phyloP scores from a whole-genome alignment of 2,797 vertebrate species.

The Alosa sapidissima region DNA sequence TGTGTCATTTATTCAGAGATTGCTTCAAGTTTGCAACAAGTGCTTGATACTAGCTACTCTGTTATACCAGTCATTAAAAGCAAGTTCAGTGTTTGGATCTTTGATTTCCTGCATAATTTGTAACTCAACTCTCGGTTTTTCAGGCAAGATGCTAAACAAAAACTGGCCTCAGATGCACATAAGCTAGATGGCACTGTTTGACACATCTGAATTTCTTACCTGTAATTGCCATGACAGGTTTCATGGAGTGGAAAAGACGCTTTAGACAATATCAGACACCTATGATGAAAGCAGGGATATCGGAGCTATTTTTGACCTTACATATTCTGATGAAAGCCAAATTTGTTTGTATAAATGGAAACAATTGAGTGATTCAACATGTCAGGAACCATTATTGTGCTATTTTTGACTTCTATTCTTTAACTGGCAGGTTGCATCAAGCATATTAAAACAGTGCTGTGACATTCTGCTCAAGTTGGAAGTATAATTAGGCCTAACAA shows the following conservation, averaged over 20 bases:
- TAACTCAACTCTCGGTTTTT: neutral
- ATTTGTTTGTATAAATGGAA: conserved; percentile 10
- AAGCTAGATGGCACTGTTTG: neutral
- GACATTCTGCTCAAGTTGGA: conserved; percentile 5
- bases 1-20: neutral
- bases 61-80: neutral
- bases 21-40: neutral
- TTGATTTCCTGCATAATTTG: neutral
- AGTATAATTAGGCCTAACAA: conserved; percentile 34
- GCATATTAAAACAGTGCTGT: conserved; percentile 28
- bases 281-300: neutral
- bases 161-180: neutral
- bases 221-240: neutral
- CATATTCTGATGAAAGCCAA: neutral
- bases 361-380: neutral
- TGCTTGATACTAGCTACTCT: neutral
- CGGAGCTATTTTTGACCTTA: conserved; percentile 4
- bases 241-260: neutral
- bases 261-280: neutral
- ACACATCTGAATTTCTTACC: neutral
- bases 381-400: conserved; percentile 10
- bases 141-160: neutral
- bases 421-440: conserved; percentile 30
- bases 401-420: conserved; percentile 2
- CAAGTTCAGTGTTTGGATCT: neutral